Conservation (phyloP, 1,140 invertebrate species). For the Lepidotrigona ventralis region DNA sequence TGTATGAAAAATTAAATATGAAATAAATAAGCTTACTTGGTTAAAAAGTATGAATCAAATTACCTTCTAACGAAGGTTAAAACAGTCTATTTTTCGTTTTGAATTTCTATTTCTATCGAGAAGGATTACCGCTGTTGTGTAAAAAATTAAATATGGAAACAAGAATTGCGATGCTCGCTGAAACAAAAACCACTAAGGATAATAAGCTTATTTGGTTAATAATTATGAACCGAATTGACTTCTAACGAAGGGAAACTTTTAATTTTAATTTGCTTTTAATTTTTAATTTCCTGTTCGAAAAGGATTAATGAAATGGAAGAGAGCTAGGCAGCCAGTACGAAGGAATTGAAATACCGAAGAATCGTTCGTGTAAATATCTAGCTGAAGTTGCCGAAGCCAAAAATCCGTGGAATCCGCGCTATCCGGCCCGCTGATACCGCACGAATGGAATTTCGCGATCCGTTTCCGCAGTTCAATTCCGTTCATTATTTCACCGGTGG, state of each 20-base stretch:
- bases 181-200: too few species aligned
- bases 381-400: conserved; percentile 10
- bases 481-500: conserved; percentile 18
- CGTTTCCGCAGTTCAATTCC: conserved; percentile 28
- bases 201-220: too few species aligned
- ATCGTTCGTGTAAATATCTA: conserved; percentile 34
- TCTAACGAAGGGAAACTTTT: background rate
- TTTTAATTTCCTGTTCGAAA: background rate
- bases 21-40: too few species aligned
- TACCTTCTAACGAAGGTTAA: too few species aligned
- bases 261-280: too few species aligned
- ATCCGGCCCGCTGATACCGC: conserved; percentile 17
- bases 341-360: conserved; percentile 9
- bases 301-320: background rate
- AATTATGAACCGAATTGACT: background rate
- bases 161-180: too few species aligned
- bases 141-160: too few species aligned
- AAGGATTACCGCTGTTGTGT: too few species aligned
- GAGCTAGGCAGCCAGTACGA: background rate
- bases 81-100: too few species aligned
- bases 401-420: conserved; percentile 22
- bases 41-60: too few species aligned
- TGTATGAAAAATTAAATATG: too few species aligned
- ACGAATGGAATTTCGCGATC: conserved; percentile 30
- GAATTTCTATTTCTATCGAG: too few species aligned